Conservation (phyloP, 2,797 vertebrate genomes). For the Sternotherus odoratus region DNA sequence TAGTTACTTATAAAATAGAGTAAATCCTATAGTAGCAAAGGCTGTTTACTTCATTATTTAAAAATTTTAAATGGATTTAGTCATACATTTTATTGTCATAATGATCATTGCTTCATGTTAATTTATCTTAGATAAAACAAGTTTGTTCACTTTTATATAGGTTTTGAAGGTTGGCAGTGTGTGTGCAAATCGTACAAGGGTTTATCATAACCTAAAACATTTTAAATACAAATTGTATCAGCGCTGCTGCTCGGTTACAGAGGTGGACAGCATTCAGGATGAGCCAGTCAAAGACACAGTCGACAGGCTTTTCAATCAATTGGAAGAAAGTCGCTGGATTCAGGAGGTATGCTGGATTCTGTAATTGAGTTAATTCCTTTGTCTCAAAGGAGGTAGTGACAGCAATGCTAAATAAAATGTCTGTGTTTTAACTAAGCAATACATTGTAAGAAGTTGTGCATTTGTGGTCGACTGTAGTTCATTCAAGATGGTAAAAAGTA, state of each 20-base stretch:
- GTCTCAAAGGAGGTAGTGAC: neutral
- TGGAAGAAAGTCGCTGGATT: conserved; percentile 83
- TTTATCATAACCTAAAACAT: conserved; percentile 88
- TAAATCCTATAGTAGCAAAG: neutral
- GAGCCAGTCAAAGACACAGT: conserved; percentile 86
- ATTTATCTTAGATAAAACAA: neutral
- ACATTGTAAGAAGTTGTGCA: neutral
- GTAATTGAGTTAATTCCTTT: neutral
- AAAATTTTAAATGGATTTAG: neutral
- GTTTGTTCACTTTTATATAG: conserved; percentile 75
- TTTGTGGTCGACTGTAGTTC: neutral
- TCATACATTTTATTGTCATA: neutral
- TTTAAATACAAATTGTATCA: conserved; percentile 88
- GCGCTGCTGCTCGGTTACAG: conserved; percentile 74
- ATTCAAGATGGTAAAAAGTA: neutral
- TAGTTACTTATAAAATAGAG: neutral
- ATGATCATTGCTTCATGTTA: neutral
- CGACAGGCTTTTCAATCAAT: conserved; percentile 77
- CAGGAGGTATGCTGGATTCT: conserved; percentile 74
- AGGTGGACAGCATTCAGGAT: conserved; percentile 53
- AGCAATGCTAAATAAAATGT: neutral
- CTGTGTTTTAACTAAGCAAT: neutral
- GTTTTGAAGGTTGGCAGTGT: conserved; percentile 81
- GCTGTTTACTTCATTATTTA: neutral
- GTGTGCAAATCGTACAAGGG: conserved; percentile 84